Evolutionary conservation across 2,113 vertebrate species (phyloP).

Genomic region (Suricata suricatta): DNA sequence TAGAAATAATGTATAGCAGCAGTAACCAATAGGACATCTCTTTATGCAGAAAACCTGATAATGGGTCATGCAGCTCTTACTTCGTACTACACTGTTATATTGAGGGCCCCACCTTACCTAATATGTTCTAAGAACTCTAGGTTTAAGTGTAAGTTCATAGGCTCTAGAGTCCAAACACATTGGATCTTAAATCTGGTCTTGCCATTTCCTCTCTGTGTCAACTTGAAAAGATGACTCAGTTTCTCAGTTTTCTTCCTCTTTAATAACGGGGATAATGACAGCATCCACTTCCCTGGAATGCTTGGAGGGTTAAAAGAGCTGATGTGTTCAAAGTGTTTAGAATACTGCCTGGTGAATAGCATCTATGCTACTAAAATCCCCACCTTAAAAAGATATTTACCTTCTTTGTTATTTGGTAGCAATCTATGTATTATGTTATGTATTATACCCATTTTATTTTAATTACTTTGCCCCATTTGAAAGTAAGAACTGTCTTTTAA

Average conservation of each 20-base stretch:
- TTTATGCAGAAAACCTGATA: not conserved
- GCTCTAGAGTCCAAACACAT: not conserved
- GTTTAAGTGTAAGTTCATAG: not conserved
- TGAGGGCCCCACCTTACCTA: not conserved
- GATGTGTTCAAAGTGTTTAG: not conserved
- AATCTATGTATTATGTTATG: not conserved
- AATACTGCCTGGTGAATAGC: not conserved
- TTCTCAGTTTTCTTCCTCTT: not conserved
- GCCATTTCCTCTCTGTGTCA: not conserved
- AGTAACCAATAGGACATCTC: not conserved
- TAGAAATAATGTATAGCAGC: not conserved
- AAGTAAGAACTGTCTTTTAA: not conserved
- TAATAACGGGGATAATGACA: not conserved
- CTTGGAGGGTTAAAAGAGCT: not conserved
- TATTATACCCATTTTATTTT: not conserved
- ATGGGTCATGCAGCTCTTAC: not conserved
- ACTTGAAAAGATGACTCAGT: not conserved
- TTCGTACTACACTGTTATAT: not conserved
- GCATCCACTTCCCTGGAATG: not conserved
- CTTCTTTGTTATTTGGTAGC: not conserved
- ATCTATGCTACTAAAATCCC: not conserved
- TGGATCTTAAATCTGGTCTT: not conserved
- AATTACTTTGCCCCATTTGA: not conserved
- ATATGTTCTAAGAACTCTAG: not conserved
- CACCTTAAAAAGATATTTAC: not conserved